These are phyloP conservation scores for Chaetophractus vellerosus DNA, from an alignment of 2,797 vertebrate genomes.

Conservation along the genomic window DNA sequence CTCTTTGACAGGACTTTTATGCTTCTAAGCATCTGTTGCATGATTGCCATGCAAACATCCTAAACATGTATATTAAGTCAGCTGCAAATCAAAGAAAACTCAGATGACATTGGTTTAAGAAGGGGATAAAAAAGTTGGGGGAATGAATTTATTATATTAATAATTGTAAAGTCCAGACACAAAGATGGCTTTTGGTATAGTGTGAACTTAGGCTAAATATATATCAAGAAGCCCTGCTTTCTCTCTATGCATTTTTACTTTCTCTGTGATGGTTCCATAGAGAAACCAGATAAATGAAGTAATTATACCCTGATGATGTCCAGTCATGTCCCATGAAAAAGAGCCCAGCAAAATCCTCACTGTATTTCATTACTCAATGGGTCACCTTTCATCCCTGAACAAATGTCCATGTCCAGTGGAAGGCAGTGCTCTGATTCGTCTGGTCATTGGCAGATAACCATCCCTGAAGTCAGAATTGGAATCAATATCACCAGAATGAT, in stretches of 20 bases:
- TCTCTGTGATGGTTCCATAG: neutral
- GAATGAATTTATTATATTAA: neutral
- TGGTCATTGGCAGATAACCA: neutral
- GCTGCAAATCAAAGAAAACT: neutral
- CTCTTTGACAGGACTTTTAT: neutral
- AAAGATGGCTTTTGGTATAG: neutral
- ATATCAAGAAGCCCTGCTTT: neutral
- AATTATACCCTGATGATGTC: neutral
- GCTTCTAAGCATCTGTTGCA: neutral
- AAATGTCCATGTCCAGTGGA: neutral
- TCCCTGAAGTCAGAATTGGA: neutral
- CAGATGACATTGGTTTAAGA: neutral
- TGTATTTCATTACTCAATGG: neutral
- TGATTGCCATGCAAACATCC: neutral
- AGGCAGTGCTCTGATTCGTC: neutral
- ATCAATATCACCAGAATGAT: neutral
- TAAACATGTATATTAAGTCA: neutral
- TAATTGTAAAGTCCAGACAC: neutral
- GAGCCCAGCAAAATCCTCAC: neutral
- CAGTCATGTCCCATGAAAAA: neutral
- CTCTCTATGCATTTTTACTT: neutral
- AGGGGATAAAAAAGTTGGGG: no score
- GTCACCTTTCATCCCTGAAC: neutral
- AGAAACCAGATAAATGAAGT: neutral
- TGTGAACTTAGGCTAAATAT: neutral